Evolutionary conservation across 92 coral and sea anemone genomes (phyloP).

Genomic region (Phenganax marumi): DNA sequence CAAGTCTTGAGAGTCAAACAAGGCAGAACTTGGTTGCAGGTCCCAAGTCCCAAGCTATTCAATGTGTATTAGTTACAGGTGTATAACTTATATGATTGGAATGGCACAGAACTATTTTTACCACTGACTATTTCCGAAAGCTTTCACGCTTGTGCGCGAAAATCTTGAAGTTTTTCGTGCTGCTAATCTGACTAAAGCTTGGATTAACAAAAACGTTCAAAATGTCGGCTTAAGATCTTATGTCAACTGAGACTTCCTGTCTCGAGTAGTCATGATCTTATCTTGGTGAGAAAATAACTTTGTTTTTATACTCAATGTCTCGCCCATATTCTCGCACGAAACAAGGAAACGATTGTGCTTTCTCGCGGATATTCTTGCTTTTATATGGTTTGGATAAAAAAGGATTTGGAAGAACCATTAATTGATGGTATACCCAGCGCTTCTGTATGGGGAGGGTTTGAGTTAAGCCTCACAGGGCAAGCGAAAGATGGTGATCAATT

Average conservation of each 20-base stretch:
- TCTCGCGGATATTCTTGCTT: neutral
- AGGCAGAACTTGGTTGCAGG: too few relatives aligned
- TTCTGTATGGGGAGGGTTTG: neutral
- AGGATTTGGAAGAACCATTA: neutral
- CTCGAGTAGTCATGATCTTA: slow-evolving; percentile 20
- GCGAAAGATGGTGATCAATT: neutral
- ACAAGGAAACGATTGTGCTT: neutral
- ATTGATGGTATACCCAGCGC: neutral
- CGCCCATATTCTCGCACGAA: neutral
- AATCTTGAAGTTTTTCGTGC: too few relatives aligned
- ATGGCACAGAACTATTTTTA: too few relatives aligned
- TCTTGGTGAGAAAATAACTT: slow-evolving; percentile 27
- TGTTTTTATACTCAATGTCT: neutral
- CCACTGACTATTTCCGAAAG: neutral
- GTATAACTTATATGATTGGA: too few relatives aligned
- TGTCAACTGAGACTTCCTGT: slow-evolving; percentile 35
- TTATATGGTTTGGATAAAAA: neutral
- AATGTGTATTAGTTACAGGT: too few relatives aligned
- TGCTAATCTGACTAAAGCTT: neutral
- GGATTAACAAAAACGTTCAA: neutral
- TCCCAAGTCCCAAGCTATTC: too few relatives aligned
- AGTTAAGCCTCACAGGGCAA: neutral
- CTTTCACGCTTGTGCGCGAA: neutral
- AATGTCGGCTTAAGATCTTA: neutral
- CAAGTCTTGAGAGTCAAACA: too few relatives aligned